Base-by-base conservation (phyloP, 2,888 invertebrate genomes). In the Latrodectus elegans region DNA sequence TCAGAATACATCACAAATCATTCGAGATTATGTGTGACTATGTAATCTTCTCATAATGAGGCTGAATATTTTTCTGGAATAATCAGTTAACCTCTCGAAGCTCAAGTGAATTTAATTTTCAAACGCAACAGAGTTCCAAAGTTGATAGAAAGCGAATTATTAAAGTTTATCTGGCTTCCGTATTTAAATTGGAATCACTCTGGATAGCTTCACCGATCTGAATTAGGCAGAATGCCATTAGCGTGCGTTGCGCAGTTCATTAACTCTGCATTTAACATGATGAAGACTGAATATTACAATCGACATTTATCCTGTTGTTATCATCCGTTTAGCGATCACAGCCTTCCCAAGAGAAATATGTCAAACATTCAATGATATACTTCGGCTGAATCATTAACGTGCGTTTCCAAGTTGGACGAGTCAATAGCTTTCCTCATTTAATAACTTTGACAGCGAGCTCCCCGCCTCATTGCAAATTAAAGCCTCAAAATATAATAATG, bases 241-340 rank as follows among this genome's bases (percentile, higher is more conserved):
- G 74, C 85, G 79, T 80, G 86, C 81, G 86, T 86, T 86, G 80
- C 71, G 86, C 80, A 86, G 86, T 81, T 86, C 80, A 86, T 86
- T 86, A 86, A 86, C 80, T 86, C 80, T 81, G 80, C 76, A 84
- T 84, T 84, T 80, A 86, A 86, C 86, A 86, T 86, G 86, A 86
- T 86, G 86, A 86, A 86, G 81, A 86, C 86, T 81, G 86, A 86
- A 86, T 86, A 86, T 86, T 86, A 80, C 86, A 86, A 86, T 86
- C 86, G 86, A 81, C 86, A 86, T 86, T 86, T 86, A 86, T 86
- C 80, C 86, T 55, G 76, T 75, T 81, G 80, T 86, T 86, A 86
- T 86, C 81, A 86, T 86, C 86, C 86, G 86, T 86, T 86, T 86
- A 86, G 86, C 80, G 86, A 86, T 86, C 79, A 79, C 79, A 80